Percentiles rank a stretch among this genome's conserved stretches.
These are phyloP conservation scores for Passer domesticus DNA, from an alignment of 2,113 vertebrate species.

Conservation along the genomic window DNA sequence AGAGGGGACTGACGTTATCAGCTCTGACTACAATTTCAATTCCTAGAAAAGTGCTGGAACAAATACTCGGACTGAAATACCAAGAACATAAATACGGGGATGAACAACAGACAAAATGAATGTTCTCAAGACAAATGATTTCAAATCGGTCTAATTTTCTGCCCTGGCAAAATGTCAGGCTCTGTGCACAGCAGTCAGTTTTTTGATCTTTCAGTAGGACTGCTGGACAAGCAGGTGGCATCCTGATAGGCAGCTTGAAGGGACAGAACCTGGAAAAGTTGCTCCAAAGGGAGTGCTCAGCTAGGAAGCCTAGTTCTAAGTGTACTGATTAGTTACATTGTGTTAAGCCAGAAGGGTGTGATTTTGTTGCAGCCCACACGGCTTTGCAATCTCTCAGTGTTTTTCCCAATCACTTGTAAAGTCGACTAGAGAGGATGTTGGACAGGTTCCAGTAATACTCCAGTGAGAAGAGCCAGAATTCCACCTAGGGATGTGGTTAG, in stretches of 20 bases:
- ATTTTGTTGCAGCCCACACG: background rate
- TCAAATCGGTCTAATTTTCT: background rate
- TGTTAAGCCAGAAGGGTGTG: background rate
- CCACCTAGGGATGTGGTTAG: background rate
- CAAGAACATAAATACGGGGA: background rate
- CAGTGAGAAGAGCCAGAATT: background rate
- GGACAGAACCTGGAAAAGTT: background rate
- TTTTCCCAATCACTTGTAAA: background rate
- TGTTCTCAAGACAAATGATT: background rate
- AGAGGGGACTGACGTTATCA: background rate
- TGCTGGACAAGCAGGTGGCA: background rate
- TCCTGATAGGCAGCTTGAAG: background rate
- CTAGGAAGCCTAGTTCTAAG: background rate
- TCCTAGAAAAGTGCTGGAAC: constrained; percentile 14
- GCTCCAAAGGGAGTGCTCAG: background rate
- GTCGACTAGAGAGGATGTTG: background rate
- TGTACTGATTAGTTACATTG: background rate
- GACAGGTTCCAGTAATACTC: background rate
- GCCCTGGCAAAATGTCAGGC: background rate
- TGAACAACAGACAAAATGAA: background rate
- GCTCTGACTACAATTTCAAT: background rate
- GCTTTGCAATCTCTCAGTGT: fast-evolving
- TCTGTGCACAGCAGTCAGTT: background rate
- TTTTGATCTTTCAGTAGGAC: background rate
- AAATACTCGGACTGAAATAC: background rate